These are phyloP conservation scores for Galleria mellonella DNA, from an alignment of 1,140 invertebrate species.

Conservation along the genomic window DNA sequence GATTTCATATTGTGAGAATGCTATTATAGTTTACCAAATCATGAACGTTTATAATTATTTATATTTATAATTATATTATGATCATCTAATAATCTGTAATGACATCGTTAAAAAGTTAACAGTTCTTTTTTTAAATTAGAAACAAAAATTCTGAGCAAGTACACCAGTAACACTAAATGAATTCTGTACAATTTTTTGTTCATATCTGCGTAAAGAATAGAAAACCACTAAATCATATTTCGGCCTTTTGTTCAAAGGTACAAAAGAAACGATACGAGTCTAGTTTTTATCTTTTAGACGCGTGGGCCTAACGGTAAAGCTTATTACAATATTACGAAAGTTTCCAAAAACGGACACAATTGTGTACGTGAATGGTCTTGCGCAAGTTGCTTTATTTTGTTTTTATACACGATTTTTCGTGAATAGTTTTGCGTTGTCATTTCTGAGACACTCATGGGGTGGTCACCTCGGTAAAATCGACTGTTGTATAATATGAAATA, in stretches of 20 bases:
- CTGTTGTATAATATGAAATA: neutral
- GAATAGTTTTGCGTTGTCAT: slow-evolving; percentile 9
- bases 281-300: slow-evolving; percentile 35
- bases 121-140: no score
- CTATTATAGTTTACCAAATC: no score
- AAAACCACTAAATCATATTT: slow-evolving; percentile 51
- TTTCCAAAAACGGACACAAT: slow-evolving; percentile 49
- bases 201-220: slow-evolving; percentile 13
- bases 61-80: no score
- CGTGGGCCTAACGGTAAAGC: slow-evolving; percentile 53
- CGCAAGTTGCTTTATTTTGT: slow-evolving; percentile 48
- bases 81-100: no score
- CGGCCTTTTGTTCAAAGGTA: slow-evolving; percentile 36
- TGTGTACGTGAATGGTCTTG: slow-evolving; percentile 45
- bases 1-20: no score
- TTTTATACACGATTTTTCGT: slow-evolving; percentile 48
- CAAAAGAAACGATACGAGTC: slow-evolving; percentile 47
- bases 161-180: no score
- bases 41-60: no score
- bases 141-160: no score
- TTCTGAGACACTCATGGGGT: slow-evolving; percentile 3
- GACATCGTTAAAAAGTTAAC: no score
- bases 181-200: no score
- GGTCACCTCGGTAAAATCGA: slow-evolving; percentile 1
- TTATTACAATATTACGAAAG: slow-evolving; percentile 32